Evolutionary conservation across 2,113 vertebrate species (phyloP).

Genomic region (pig (Sus scrofa)): DNA sequence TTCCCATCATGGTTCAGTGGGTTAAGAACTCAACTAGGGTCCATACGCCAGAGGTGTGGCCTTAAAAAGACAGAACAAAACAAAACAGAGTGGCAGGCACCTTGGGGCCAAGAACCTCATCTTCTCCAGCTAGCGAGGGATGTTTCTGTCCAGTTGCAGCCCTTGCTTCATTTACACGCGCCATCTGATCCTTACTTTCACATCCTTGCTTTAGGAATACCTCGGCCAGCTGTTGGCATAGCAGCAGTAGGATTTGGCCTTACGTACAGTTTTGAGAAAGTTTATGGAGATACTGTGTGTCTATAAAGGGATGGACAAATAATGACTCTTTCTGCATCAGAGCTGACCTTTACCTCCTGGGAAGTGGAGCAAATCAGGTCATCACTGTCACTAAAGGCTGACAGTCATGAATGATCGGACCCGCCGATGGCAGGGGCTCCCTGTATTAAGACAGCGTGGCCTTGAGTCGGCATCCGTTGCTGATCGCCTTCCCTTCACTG

Average conservation of each 20-base stretch:
- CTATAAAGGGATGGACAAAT: background rate
- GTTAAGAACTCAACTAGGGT: too few relatives aligned
- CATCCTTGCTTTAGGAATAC: background rate
- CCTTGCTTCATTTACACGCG: background rate
- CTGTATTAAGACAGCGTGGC: background rate
- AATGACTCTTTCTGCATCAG: slow-evolving; percentile 32
- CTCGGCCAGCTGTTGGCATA: background rate
- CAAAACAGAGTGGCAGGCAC: too few relatives aligned
- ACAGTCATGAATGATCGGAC: slow-evolving; percentile 12
- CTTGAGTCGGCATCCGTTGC: background rate
- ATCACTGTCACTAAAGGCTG: slow-evolving; percentile 54
- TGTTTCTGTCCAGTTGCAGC: background rate
- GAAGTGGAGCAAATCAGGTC: slow-evolving; percentile 51
- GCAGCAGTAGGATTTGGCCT: background rate
- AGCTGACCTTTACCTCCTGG: slow-evolving; percentile 58
- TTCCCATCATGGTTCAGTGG: too few relatives aligned
- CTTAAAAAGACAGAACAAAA: too few relatives aligned
- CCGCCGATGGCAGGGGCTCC: background rate
- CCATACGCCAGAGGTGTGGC: too few relatives aligned
- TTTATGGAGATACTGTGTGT: background rate
- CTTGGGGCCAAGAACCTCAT: background rate
- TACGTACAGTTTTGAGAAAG: background rate
- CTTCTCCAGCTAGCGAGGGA: background rate
- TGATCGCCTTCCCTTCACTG: background rate
- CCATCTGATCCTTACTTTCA: background rate